phyloP scores from a whole-genome alignment of 2,888 invertebrate genomes.

The Nebria brevicollis region DNA sequence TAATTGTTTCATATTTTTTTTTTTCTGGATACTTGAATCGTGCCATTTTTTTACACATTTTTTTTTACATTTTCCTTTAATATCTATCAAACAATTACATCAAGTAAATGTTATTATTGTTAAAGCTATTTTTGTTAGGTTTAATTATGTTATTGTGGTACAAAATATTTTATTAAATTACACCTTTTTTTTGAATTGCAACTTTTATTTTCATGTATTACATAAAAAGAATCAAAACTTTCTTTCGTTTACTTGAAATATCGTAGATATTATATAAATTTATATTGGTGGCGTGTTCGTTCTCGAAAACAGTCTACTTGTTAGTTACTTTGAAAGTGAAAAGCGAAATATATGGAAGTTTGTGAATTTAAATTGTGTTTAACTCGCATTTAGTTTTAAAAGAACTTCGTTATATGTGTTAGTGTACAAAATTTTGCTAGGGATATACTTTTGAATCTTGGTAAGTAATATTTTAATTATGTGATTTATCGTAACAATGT shows the following conservation, averaged over 20 bases:
- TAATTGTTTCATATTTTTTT: background rate
- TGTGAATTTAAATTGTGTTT: background rate
- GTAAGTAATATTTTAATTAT: background rate
- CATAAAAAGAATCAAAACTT: background rate
- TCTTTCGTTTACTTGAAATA: background rate
- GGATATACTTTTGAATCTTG: background rate
- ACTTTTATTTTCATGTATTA: conserved; percentile 5
- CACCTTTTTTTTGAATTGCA: conserved; percentile 23
- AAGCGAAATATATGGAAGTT: no score
- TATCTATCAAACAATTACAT: conserved; percentile 32
- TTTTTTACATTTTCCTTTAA: conserved; percentile 23
- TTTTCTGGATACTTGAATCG: conserved; percentile 17
- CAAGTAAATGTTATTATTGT: conserved; percentile 32
- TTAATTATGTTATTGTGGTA: conserved; percentile 44
- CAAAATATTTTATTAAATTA: conserved; percentile 46
- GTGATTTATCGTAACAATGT: no score
- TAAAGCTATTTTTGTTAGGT: conserved; percentile 35
- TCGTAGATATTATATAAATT: background rate
- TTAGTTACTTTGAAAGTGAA: no score
- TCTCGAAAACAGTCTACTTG: no score
- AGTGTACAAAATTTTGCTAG: background rate
- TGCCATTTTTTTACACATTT: conserved; percentile 33
- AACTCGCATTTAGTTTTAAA: background rate
- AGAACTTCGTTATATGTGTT: background rate
- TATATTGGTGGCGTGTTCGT: no score